Percentiles rank a stretch among this genome's conserved stretches.
Conservation (phyloP, 1,140 invertebrate genomes). For the Notospermus geniculatus region DNA sequence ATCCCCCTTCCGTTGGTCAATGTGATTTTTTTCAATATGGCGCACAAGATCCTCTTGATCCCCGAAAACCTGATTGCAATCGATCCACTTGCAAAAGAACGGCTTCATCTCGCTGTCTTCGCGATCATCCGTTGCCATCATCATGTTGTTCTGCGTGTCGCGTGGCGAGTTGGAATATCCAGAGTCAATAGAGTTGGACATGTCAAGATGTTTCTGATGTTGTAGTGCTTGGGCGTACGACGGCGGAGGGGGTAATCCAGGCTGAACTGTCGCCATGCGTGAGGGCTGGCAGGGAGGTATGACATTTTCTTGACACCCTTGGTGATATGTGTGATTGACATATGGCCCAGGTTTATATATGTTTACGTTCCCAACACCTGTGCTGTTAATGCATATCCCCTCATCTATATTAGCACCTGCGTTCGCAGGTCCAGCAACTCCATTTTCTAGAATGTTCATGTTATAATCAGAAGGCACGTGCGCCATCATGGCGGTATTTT, state of each 20-base stretch:
- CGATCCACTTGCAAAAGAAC: slow-evolving; percentile 75
- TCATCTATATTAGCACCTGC: too few relatives aligned
- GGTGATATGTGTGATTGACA: not conserved
- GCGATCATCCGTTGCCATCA: slow-evolving; percentile 31
- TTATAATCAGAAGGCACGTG: too few relatives aligned
- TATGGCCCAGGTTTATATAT: not conserved
- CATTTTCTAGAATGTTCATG: too few relatives aligned
- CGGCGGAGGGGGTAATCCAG: slow-evolving; percentile 38
- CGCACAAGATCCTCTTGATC: slow-evolving; percentile 78
- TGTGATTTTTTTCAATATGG: slow-evolving; percentile 88
- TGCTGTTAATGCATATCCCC: not conserved
- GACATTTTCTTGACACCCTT: too few relatives aligned
- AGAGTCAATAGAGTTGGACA: slow-evolving; percentile 12
- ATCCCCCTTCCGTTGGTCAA: slow-evolving; percentile 83
- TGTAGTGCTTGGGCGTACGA: slow-evolving; percentile 46
- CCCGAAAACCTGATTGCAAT: slow-evolving; percentile 75
- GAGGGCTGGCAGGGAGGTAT: not conserved
- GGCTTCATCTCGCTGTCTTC: slow-evolving; percentile 38
- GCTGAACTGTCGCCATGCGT: not conserved
- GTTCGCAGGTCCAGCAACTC: too few relatives aligned
- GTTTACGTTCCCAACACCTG: not conserved
- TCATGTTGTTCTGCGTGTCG: slow-evolving; percentile 12
- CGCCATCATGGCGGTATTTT: too few relatives aligned
- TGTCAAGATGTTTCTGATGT: slow-evolving; percentile 21
- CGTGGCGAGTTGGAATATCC: not conserved